Base-by-base conservation (phyloP, 2,888 invertebrate species). In the Aricia artaxerxes region DNA sequence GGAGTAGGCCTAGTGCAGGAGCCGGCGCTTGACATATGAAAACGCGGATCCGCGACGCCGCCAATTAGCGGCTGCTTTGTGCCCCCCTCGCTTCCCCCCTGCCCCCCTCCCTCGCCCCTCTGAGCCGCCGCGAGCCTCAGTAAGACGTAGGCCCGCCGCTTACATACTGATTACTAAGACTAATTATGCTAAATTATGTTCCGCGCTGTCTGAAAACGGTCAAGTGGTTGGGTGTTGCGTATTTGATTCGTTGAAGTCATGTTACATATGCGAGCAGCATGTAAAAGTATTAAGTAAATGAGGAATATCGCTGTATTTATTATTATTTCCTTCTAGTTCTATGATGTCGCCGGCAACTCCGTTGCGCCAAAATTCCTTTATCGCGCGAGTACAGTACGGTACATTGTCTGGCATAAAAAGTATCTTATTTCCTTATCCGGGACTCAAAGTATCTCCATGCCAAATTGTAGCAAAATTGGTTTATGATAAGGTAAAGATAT, bases 1-100 rank as follows among this genome's bases (percentile, higher is more conserved):
- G 35, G 69, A 69, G 69, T 69, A 69, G 69, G 69, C 69, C 69
- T 69, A 69, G 69, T 64, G 31, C 69, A 69, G 69, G 69, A 64
- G 64, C 31, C 35, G 9, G 69, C 69, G 69, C 69, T 69, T 38
- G 64, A 64, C 64, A 24, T 31, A 64, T 64, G 64, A 9, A 69
- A 35, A 69, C 69, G 69, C 16, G 35, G 69, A 38, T 69, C 35
- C 69, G 69, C 69, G 69, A 35, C 69, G 69, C 69, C 69, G 69
- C 69, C 69, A 69, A 69, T 69, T 69, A 69, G 69, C 69, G 69
- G 69, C 35, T 9, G 69, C 69, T 69, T 69, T 69, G 69, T 69
- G 69, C 35, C 69, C 35, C 69, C 16, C 31, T 11, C 69, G 57
- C 57, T 16, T 16, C 1, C 13, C 35, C 5, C 24, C 4, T 9